Conservation (phyloP, 2,113 vertebrate genomes). For the Chitala chitala region DNA sequence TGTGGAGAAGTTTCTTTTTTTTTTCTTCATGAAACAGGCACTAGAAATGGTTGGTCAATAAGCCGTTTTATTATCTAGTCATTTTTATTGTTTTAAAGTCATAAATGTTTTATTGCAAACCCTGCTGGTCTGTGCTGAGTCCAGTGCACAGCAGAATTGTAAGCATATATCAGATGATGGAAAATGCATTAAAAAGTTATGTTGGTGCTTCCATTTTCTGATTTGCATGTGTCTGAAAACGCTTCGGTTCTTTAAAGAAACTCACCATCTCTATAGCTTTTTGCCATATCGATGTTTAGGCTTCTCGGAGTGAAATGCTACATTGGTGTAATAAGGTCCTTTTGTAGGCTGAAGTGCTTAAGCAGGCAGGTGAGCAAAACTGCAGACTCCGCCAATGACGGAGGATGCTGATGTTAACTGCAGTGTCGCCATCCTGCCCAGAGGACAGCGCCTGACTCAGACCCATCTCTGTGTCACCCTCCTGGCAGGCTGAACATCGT, state of each 20-base stretch:
- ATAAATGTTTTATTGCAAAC: constrained; percentile 11
- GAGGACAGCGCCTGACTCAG: not conserved
- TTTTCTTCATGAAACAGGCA: not conserved
- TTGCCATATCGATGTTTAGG: not conserved
- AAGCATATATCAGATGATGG: not conserved
- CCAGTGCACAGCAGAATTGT: not conserved
- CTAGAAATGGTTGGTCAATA: not conserved
- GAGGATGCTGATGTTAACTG: not conserved
- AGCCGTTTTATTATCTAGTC: not conserved
- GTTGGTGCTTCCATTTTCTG: not conserved
- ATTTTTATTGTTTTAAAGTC: not conserved
- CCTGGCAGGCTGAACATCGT: constrained; percentile 78
- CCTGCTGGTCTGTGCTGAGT: not conserved
- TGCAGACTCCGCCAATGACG: not conserved
- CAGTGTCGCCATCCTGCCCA: not conserved
- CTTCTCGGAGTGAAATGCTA: not conserved
- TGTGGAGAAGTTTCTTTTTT: no score
- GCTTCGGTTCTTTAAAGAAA: no score
- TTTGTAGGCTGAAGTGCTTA: not conserved
- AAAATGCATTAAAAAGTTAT: not conserved
- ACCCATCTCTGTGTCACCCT: constrained; percentile 30
- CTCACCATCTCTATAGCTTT: not conserved
- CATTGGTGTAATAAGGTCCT: not conserved
- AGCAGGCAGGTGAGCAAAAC: not conserved
- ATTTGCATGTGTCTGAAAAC: no score